Evolutionary conservation across 2,113 vertebrate species (phyloP), one percentile per base, ranked within the genome.

Genomic region (Synodontis membranacea): DNA sequence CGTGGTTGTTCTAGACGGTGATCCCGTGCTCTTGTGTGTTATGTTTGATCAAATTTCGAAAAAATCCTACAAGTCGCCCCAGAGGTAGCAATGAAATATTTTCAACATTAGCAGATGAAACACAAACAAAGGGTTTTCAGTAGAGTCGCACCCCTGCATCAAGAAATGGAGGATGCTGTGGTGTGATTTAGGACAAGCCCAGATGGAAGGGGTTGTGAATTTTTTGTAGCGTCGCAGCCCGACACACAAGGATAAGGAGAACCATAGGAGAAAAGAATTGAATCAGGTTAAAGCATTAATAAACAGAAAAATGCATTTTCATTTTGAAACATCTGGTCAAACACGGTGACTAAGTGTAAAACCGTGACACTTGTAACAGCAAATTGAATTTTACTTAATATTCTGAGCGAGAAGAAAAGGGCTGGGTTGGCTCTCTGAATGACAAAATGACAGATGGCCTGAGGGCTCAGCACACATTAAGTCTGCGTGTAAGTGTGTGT

Each of bases 371-470:
- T 2, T 2, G 4, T 76, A 44, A 28, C 9, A 44, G 70, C 42
- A 34, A 52, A 52, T 34, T 19, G 9, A 1, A 54, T 34, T 54
- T 31, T 23, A 37, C 48, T 21, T 37, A 74, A n/a, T 19, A 34
- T 25, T 46, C 9, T 42, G 39, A 12, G 21, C 0, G 31, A 23
- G 34, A 54, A 54, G n/a, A 79, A 31, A 46, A 21, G 28, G 25
- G 56, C 14, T 82, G 25, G 56, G 72, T 48, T 11, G 10, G 56
- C 23, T 52, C 44, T 52, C 5, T 4, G 44, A 79, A 85, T 64
- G 56, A 85, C 84, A 85, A 19, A 28, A 78, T 79, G 74, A 50
- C 74, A 79, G 74, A 84, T 75, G 70, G 83, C 28, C 31, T 39
- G 31, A 78, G n/a, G 14, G 54, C 70, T 76, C 68, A 50, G 72